Percentiles rank a stretch among this genome's conserved stretches.
These are phyloP conservation scores for Cariama cristata DNA, from an alignment of 2,113 vertebrate genomes.

Conservation along the genomic window DNA sequence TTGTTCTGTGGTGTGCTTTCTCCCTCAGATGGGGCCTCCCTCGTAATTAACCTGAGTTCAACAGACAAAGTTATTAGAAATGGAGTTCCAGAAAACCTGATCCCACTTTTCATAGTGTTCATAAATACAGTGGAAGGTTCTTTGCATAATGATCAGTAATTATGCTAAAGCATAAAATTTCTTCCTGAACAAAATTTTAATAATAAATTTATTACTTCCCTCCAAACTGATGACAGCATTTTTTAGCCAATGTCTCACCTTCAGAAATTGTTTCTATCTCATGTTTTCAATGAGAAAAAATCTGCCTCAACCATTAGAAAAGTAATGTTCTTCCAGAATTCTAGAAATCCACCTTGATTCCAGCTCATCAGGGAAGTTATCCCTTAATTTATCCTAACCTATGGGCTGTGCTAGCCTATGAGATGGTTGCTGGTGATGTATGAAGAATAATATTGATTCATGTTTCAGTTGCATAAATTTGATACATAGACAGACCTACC, in stretches of 20 bases:
- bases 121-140: background rate
- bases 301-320: background rate
- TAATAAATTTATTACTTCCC: background rate
- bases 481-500: background rate
- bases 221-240: background rate
- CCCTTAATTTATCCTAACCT: background rate
- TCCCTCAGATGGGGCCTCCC: background rate
- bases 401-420: background rate
- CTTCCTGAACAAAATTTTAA: background rate
- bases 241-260: background rate
- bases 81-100: background rate
- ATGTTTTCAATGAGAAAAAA: background rate
- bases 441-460: background rate
- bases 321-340: background rate
- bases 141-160: background rate
- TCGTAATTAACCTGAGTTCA: slow-evolving; percentile 33
- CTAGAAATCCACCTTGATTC: background rate
- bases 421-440: background rate
- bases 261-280: background rate
- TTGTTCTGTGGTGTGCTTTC: slow-evolving; percentile 7
- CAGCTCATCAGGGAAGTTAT: background rate
- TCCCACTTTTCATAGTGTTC: background rate
- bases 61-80: background rate
- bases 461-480: background rate
- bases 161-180: background rate